phyloP scores from a whole-genome alignment of 2,797 vertebrate species.

The Pipistrellus pipistrellus region DNA sequence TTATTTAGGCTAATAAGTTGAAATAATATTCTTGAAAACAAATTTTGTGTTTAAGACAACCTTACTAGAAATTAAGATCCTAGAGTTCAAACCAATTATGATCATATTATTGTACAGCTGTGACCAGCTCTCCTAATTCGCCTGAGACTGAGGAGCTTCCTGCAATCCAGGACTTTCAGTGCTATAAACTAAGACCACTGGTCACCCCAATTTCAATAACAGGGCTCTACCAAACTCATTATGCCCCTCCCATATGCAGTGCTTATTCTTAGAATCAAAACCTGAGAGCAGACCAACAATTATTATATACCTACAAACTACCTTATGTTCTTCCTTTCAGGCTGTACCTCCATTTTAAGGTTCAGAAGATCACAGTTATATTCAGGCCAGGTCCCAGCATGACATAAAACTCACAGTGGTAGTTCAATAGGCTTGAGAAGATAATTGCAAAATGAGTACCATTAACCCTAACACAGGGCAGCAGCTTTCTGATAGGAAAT shows the following conservation, averaged over 20 bases:
- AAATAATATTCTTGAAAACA: background rate
- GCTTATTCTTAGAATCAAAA: conserved; percentile 19
- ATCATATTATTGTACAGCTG: background rate
- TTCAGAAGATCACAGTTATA: background rate
- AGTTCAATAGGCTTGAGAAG: background rate
- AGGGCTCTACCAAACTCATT: background rate
- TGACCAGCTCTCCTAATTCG: background rate
- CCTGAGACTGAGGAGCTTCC: background rate
- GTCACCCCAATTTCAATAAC: background rate
- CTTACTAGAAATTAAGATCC: conserved; percentile 2
- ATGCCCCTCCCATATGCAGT: background rate
- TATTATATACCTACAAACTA: background rate
- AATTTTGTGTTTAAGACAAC: background rate
- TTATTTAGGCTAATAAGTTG: background rate
- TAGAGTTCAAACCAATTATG: background rate
- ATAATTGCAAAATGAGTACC: conserved; percentile 21
- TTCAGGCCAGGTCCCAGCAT: background rate
- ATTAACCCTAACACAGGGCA: background rate
- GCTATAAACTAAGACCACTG: background rate
- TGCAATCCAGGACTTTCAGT: background rate
- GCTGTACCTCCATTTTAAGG: background rate
- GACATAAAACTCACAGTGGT: conserved; percentile 14
- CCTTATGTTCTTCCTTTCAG: background rate
- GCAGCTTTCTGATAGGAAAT: conserved; percentile 50
- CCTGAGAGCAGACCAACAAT: background rate